These are phyloP conservation scores for Ophion obscuratus DNA, from an alignment of 2,888 invertebrate species.

Conservation along the genomic window DNA sequence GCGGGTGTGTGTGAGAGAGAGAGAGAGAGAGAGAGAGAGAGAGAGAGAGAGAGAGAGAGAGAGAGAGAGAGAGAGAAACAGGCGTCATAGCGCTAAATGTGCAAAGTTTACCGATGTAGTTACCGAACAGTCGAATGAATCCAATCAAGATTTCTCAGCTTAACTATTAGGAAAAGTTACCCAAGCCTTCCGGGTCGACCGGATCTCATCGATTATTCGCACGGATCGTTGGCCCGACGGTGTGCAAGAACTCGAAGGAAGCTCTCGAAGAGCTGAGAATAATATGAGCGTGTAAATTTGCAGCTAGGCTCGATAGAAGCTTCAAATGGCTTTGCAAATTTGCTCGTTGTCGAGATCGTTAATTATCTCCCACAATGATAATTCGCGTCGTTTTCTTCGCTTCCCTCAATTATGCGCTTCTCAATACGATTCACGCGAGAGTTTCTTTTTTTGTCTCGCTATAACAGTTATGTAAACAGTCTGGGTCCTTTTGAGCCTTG, in stretches of 20 bases:
- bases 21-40: not conserved
- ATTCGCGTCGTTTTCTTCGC: slow-evolving; percentile 32
- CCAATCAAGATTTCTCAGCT: slow-evolving; percentile 76
- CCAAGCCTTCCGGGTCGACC: slow-evolving; percentile 48
- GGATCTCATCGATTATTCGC: slow-evolving; percentile 55
- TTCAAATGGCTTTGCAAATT: slow-evolving; percentile 83
- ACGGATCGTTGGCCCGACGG: slow-evolving; percentile 40
- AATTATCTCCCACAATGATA: slow-evolving; percentile 75
- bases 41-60: not conserved
- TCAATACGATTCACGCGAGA: slow-evolving; percentile 35
- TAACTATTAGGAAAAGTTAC: slow-evolving; percentile 75
- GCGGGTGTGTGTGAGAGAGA: slow-evolving; percentile 13
- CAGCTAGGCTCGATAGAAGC: slow-evolving; percentile 73
- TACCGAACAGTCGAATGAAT: slow-evolving; percentile 78
- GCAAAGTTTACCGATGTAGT: slow-evolving; percentile 81
- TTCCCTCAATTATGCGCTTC: slow-evolving; percentile 49
- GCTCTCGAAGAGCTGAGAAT: slow-evolving; percentile 69
- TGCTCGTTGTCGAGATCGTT: slow-evolving; percentile 77
- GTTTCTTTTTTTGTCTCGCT: slow-evolving; percentile 56
- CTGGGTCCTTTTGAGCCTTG: slow-evolving; percentile 50
- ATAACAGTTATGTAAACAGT: slow-evolving; percentile 43
- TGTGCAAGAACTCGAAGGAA: slow-evolving; percentile 73
- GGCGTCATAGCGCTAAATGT: slow-evolving; percentile 72
- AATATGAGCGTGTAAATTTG: slow-evolving; percentile 41
- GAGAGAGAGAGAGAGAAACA: slow-evolving; percentile 29